Evolutionary conservation across 2,888 invertebrate genomes (phyloP).

Genomic region (Drosophila fulvimacula): DNA sequence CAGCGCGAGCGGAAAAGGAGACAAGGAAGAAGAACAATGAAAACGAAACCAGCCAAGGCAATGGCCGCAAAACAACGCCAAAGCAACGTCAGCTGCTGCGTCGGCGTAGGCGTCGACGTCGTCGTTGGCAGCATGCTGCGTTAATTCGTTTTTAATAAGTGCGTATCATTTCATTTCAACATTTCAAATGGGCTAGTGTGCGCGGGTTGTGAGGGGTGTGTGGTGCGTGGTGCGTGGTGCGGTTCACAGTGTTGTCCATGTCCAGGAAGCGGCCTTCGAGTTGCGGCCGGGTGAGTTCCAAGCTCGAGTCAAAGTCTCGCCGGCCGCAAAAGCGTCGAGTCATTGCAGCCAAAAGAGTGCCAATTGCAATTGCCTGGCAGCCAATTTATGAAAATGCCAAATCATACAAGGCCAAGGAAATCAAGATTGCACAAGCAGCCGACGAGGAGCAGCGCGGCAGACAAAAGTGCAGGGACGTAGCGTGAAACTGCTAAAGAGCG

Average conservation of each 20-base stretch:
- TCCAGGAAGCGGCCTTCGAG: slow-evolving; percentile 55
- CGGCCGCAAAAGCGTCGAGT: slow-evolving; percentile 59
- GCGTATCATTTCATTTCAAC: slow-evolving; percentile 81
- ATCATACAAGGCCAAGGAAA: slow-evolving; percentile 77
- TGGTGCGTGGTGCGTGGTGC: not conserved
- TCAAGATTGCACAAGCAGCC: slow-evolving; percentile 71
- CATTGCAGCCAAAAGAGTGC: slow-evolving; percentile 74
- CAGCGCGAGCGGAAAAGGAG: slow-evolving; percentile 30
- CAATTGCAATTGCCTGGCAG: slow-evolving; percentile 81
- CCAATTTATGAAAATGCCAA: slow-evolving; percentile 81
- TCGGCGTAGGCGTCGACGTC: slow-evolving; percentile 12
- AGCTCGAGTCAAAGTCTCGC: slow-evolving; percentile 60
- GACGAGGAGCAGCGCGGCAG: slow-evolving; percentile 1
- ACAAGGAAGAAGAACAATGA: slow-evolving; percentile 55
- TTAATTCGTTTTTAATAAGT: slow-evolving; percentile 82
- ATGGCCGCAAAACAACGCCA: slow-evolving; percentile 38
- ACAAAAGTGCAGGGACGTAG: slow-evolving; percentile 44
- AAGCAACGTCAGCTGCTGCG: slow-evolving; percentile 39
- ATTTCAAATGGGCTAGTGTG: slow-evolving; percentile 51
- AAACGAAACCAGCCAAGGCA: slow-evolving; percentile 47
- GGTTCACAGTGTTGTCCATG: slow-evolving; percentile 27
- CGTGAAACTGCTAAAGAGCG: slow-evolving; percentile 68
- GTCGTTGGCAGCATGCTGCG: slow-evolving; percentile 66
- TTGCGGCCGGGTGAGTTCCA: slow-evolving; percentile 31
- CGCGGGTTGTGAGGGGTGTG: not conserved